Base-by-base conservation (phyloP, 2,113 vertebrate species). In the Girardinichthys multiradiatus region DNA sequence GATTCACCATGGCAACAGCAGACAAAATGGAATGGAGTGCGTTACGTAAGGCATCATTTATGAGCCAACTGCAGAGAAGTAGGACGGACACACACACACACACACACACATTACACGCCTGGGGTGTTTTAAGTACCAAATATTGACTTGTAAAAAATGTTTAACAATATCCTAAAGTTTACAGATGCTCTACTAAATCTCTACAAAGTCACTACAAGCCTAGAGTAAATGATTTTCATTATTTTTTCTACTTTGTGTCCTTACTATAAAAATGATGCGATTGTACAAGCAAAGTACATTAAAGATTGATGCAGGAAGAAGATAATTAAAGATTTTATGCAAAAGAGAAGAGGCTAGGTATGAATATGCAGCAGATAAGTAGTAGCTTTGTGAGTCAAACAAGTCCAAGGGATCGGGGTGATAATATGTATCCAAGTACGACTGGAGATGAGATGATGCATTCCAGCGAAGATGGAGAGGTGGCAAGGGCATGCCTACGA, bases 1-100 rank as follows among this genome's bases (percentile, higher is more conserved):
- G 85, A 72, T 74, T 91, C 87, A 69, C 92, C 93, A 92, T 93
- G 88, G 93, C 91, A 94, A 94, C 93, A 76, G 88, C 76, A 92
- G 86, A 92, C 86, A 91, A 94, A 92, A 85, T 81, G 85, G 87
- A 74, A 86, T 87, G 85, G 80, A 90, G 88, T 83, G 90, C 85
- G 90, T 93, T 91, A 89, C 84, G 78, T 91, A 93, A 93, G 92
- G 92, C 90, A 91, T 91, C 67, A 74, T 73, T 89, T 82, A 86
- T 88, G 84, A 87, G 82, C 83, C 78, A 86, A 86, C 81, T 64
- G 77, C 65, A 57, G 81, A 86, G 85, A 91, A 89, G 77, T 92
- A 79, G 88, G 86, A 81, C 87, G 79, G 74, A 85, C 84, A 24
- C 80, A 82, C 86, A 29, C 81, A 81, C 76, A 85, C 84, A n/a